Percentiles rank a stretch among this genome's conserved stretches.
These are phyloP conservation scores for Drosophila sp. DNA, from an alignment of 1,140 invertebrate species.

Conservation along the genomic window DNA sequence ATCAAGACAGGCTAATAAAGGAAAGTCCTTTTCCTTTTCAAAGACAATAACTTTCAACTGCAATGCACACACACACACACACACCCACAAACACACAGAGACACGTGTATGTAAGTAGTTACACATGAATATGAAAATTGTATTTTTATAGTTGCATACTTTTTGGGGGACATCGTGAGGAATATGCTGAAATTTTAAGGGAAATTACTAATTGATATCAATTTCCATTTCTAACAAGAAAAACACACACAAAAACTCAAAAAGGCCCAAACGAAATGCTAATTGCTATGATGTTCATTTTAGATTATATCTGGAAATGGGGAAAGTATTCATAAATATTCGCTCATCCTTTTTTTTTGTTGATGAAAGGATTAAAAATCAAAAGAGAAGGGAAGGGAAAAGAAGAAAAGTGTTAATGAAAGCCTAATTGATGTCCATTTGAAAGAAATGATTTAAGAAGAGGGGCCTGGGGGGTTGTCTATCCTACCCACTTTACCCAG, in stretches of 20 bases:
- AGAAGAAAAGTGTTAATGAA: not conserved
- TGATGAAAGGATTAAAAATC: constrained; percentile 12
- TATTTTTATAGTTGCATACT: too few relatives aligned
- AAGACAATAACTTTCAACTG: too few relatives aligned
- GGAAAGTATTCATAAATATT: not conserved
- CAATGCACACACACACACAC: too few relatives aligned
- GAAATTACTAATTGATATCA: not conserved
- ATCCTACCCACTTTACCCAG: not conserved
- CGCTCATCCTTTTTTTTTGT: not conserved
- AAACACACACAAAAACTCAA: too few relatives aligned
- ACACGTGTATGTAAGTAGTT: not conserved
- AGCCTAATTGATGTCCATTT: constrained; percentile 4
- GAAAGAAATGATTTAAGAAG: not conserved
- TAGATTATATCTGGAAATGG: not conserved
- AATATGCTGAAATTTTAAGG: too few relatives aligned
- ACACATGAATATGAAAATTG: constrained; percentile 3
- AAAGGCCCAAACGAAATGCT: not conserved
- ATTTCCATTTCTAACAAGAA: not conserved
- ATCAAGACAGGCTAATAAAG: too few relatives aligned
- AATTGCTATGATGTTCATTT: not conserved
- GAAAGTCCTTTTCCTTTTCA: too few relatives aligned
- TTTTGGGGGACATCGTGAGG: too few relatives aligned
- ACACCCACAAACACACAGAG: too few relatives aligned
- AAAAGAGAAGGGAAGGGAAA: not conserved
- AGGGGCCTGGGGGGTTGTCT: not conserved